Evolutionary conservation across 2,797 vertebrate genomes (phyloP).

Genomic region (Anas georgica): DNA sequence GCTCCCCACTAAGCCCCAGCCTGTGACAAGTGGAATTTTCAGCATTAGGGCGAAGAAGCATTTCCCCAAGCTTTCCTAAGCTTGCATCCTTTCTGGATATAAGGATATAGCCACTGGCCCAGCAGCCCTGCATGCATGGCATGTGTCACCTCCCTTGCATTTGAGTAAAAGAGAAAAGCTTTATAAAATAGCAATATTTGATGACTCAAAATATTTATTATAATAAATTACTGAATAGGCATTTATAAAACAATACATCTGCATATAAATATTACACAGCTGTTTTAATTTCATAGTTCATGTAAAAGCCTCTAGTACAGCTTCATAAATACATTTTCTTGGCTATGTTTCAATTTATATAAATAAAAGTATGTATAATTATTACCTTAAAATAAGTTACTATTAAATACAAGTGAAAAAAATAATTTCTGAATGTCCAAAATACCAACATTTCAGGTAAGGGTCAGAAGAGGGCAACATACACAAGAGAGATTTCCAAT

Average conservation of each 20-base stretch:
- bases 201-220: slow-evolving; percentile 67
- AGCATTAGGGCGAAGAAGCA: background rate
- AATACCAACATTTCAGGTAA: background rate
- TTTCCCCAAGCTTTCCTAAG: background rate
- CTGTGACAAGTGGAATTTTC: background rate
- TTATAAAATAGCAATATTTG: background rate
- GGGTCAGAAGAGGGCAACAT: slow-evolving; percentile 42
- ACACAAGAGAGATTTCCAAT: background rate
- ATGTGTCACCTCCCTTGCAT: background rate
- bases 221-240: slow-evolving; percentile 61
- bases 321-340: slow-evolving; percentile 74
- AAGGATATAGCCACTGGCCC: background rate
- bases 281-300: slow-evolving; percentile 8
- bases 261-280: slow-evolving; percentile 60
- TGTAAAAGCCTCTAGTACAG: slow-evolving; percentile 2
- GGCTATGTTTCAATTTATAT: slow-evolving; percentile 55
- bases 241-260: background rate
- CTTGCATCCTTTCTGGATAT: background rate
- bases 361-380: slow-evolving; percentile 70
- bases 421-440: slow-evolving; percentile 16
- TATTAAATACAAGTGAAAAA: slow-evolving; percentile 71
- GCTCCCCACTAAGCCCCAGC: background rate
- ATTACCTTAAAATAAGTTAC: slow-evolving; percentile 75
- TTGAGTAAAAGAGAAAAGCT: background rate
- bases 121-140: background rate